Evolutionary conservation across 92 coral and sea anemone species (phyloP), one percentile per base, ranked within the genome.

Genomic region (Epizoanthus scotinus): DNA sequence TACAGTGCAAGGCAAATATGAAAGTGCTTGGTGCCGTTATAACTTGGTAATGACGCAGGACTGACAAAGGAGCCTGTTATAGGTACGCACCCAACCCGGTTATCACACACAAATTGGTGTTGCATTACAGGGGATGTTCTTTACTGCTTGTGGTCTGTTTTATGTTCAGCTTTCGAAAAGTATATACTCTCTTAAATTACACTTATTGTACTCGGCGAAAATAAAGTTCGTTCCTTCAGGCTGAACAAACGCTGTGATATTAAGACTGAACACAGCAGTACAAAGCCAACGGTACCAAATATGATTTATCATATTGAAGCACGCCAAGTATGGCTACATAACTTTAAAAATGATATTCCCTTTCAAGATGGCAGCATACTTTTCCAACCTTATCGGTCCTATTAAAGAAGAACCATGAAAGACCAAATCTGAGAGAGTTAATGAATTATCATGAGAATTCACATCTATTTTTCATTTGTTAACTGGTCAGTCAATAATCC

Each of bases 401-500:
- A n/a, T n/a, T n/a, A 47, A 47, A 47, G 52, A 9, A 47, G 17
- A 47, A 47, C 14, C 52, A 47, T 47, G 17, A 10, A 47, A 47
- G 52, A 9, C 9, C 5, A 42, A 42, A 42, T 42, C 15, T 47
- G 15, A 47, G 40, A 47, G 52, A 47, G 2, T 47, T 47, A 9
- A 47, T 10, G 52, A n/a, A 47, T 47, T 47, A 29, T 64, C 70
- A 64, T 13, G 70, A 29, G 70, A 34, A 27, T 64, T 64, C 42
- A 29, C 70, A 64, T 10, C 36, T 22, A 29, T 25, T 26, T 29
- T 64, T 64, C 70, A 38, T 27, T 64, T 27, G 70, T 38, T 13
- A 14, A 64, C 70, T 64, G 70, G 42, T 29, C 70, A 64, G 42
- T 29, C 70, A 64, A 29, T 20, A 64, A 64, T 27, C 40, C 20